Evolutionary conservation across 92 coral and sea anemone species (phyloP), one percentile per base, ranked within the genome.

Genomic region (Nematostella vectensis): DNA sequence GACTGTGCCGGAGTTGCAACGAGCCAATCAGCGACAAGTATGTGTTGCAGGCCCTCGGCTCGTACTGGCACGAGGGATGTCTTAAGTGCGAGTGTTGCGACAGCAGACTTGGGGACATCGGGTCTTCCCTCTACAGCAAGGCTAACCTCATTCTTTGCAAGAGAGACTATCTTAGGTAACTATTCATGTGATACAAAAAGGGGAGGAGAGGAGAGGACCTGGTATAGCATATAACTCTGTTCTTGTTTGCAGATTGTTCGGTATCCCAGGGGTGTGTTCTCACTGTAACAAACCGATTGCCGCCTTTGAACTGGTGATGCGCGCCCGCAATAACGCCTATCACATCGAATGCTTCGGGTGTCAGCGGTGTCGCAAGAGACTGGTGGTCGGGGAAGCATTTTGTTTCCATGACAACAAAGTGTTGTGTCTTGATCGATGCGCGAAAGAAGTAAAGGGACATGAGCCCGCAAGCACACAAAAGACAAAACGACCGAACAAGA

Each of bases 311-410:
- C 65, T 85, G 56, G 95, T 85, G 11, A 85, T 85, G 95, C 65
- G 88, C 28, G 95, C 88, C 17, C 78, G 68, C 3, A 78, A 75
- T 21, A 85, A 85, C 62, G 88, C 87, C 2, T 85, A 85, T 49
- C 95, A 85, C 38, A 85, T 85, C 66, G 95, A 85, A 50, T 85
- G 95, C 58, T 85, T 85, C 45, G 81, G 84, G 11, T 85, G 95
- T 30, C 95, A 85, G 52, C 53, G 69, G 37, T 85, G 95, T 48
- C 70, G 84, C n/a, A 81, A 85, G 55, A 67, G 95, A 63, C 79
- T 85, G 23, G 75, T 77, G 26, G 95, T 85, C 3, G 95, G 95
- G 13, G 95, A 85, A 25, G 68, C 81, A 31, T 85, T 81, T 54
- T 78, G 78, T 48, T 85, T 85, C 55, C 70, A 66, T 53, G 79